A percentile compares a stretch with the other conserved stretches of the same genome.
Conservation (phyloP, 2,797 vertebrate genomes). For the Ibycter americanus region DNA sequence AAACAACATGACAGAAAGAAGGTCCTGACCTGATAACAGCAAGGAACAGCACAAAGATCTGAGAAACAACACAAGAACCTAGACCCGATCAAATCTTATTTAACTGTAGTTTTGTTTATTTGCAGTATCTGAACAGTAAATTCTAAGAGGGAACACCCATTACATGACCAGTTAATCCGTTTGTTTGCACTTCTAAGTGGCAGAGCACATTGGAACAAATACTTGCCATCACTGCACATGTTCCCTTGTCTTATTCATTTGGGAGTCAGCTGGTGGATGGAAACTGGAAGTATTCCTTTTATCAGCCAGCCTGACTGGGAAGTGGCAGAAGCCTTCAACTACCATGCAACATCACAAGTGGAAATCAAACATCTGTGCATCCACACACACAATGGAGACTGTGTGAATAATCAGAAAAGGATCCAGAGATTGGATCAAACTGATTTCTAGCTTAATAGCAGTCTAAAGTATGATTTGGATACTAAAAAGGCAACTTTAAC, state of each 20-base stretch:
- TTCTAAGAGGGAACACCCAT: neutral
- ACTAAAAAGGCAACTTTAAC: neutral
- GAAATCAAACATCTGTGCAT: neutral
- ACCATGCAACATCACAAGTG: neutral
- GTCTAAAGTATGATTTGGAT: neutral
- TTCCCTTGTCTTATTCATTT: neutral
- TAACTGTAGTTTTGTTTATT: neutral
- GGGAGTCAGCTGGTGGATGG: neutral
- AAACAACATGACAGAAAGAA: neutral
- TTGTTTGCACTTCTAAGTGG: neutral
- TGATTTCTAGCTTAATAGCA: neutral
- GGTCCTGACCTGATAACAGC: neutral
- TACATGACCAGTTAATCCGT: neutral
- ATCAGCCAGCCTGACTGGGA: neutral
- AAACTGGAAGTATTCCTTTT: neutral
- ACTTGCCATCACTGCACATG: neutral
- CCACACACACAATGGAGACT: neutral
- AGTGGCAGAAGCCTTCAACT: neutral
- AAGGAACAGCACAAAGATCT: neutral
- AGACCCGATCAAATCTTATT: neutral
- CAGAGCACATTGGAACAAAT: neutral
- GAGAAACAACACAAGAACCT: neutral
- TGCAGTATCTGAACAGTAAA: neutral
- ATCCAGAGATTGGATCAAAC: neutral
- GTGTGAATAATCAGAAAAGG: neutral